Percentiles rank a stretch among this genome's conserved stretches.
These are phyloP conservation scores for Physeter macrocephalus DNA, from an alignment of 2,113 vertebrate genomes.

Conservation along the genomic window DNA sequence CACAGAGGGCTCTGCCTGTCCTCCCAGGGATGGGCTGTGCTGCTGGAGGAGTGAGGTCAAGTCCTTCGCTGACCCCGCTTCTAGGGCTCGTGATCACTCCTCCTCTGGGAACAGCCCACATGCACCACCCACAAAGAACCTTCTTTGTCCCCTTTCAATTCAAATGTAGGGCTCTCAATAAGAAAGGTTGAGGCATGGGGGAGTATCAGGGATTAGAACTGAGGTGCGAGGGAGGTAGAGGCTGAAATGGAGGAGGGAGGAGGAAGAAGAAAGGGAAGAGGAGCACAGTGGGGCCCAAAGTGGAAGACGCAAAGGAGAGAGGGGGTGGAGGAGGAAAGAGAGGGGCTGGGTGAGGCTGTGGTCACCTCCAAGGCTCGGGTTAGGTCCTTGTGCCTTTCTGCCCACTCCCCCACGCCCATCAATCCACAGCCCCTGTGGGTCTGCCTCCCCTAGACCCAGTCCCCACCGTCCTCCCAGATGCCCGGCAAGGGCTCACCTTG, in stretches of 20 bases:
- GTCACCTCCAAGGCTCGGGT: background rate
- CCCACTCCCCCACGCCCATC: background rate
- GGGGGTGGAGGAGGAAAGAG: background rate
- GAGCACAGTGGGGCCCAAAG: background rate
- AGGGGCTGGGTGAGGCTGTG: rapidly evolving
- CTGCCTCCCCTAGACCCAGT: too few species aligned
- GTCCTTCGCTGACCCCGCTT: background rate
- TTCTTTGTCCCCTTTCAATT: background rate
- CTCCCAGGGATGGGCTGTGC: background rate
- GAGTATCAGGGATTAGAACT: background rate
- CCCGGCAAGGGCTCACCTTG: background rate
- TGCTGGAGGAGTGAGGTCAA: background rate
- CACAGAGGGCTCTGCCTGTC: background rate
- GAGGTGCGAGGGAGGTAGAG: background rate
- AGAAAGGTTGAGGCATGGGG: background rate
- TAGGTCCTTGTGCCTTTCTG: background rate
- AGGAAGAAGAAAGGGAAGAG: background rate
- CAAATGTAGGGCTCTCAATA: background rate
- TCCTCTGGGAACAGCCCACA: background rate
- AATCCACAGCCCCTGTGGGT: background rate
- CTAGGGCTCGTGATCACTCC: background rate
- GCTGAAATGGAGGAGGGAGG: background rate
- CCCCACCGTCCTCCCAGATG: too few species aligned
- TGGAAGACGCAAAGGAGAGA: background rate
- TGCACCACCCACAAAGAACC: background rate